A percentile compares a stretch with the other conserved stretches of the same genome.
Evolutionary conservation across 2,797 vertebrate species (phyloP).

Genomic region (Takifugu ocellatus): DNA sequence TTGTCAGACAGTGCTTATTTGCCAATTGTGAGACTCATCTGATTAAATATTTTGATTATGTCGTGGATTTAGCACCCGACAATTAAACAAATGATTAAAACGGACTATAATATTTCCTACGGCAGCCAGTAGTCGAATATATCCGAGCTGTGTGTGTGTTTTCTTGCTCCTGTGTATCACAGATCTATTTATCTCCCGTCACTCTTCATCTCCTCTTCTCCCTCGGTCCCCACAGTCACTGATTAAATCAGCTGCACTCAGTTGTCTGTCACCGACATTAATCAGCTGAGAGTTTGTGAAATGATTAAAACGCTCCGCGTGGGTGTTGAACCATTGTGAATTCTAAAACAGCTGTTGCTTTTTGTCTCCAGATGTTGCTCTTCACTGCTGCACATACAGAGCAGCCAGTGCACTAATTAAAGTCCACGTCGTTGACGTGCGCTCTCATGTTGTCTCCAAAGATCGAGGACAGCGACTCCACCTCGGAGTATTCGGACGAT

Average conservation of each 20-base stretch:
- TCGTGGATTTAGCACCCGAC: too few species aligned
- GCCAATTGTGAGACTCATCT: too few species aligned
- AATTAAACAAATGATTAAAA: background rate
- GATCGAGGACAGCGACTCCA: constrained; percentile 80
- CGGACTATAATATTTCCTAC: too few species aligned
- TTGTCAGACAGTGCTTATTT: too few species aligned
- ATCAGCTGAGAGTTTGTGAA: constrained; percentile 22
- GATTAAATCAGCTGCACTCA: constrained; percentile 18
- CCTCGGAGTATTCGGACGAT: constrained; percentile 86
- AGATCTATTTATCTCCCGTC: constrained; percentile 4
- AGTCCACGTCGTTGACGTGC: background rate
- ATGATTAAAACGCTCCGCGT: constrained; percentile 15
- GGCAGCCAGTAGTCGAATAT: too few species aligned
- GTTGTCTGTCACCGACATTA: constrained; percentile 20
- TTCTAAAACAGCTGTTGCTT: constrained; percentile 34
- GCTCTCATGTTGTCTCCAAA: constrained; percentile 26
- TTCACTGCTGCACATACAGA: constrained; percentile 4
- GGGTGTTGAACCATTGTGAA: background rate
- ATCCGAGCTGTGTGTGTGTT: background rate
- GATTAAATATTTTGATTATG: too few species aligned
- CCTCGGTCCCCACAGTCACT: constrained; percentile 9
- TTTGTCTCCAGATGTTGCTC: constrained; percentile 53
- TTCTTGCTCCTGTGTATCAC: background rate
- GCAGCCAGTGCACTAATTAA: background rate
- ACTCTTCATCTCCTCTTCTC: constrained; percentile 12